These are phyloP conservation scores for Campoplex capitator DNA, from an alignment of 2,888 invertebrate species.

Conservation along the genomic window DNA sequence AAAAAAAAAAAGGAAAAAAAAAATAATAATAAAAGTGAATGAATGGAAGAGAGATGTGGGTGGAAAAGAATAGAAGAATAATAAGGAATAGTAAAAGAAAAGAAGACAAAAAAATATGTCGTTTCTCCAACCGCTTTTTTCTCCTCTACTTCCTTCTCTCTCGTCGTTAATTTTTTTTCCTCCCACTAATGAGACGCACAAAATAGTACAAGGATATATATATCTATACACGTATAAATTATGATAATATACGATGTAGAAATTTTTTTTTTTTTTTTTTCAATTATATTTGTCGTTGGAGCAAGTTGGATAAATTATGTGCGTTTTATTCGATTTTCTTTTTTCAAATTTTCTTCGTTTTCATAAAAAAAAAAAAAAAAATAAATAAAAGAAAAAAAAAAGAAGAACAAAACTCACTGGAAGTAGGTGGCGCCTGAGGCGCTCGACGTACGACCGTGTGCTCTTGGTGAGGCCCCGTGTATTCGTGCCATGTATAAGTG, in stretches of 20 bases:
- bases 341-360: constrained; percentile 19
- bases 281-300: neutral
- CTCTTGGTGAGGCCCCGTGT: constrained; percentile 88
- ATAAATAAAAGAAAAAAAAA: too few species aligned
- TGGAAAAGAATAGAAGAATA: constrained; percentile 62
- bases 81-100: constrained; percentile 63
- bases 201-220: constrained; percentile 35
- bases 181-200: constrained; percentile 59
- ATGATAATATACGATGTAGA: constrained; percentile 40
- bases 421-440: constrained; percentile 85
- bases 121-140: constrained; percentile 39
- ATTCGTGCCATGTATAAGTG: constrained; percentile 98
- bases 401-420: constrained; percentile 80
- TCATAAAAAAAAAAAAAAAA: neutral
- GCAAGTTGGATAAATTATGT: neutral
- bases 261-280: constrained; percentile 22
- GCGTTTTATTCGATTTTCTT: constrained; percentile 39
- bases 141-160: constrained; percentile 50
- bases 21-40: constrained; percentile 29
- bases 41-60: constrained; percentile 55
- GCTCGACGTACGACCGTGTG: constrained; percentile 91
- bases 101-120: constrained; percentile 39
- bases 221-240: constrained; percentile 31
- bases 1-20: constrained; percentile 22
- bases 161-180: constrained; percentile 51